These are phyloP conservation scores for Heliopora coerulea DNA, from an alignment of 92 coral and sea anemone genomes.

Conservation along the genomic window DNA sequence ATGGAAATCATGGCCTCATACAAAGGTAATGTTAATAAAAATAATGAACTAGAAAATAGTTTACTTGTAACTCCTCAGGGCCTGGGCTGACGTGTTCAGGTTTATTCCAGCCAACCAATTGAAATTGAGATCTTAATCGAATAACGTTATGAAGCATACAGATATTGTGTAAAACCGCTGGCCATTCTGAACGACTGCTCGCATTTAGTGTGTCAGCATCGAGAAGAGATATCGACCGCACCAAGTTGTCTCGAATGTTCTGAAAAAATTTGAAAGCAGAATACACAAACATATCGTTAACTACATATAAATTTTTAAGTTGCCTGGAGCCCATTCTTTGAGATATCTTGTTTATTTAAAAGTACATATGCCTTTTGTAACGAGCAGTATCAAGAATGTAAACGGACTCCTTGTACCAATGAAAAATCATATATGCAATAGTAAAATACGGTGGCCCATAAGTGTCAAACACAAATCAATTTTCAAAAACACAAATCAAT, in stretches of 20 bases:
- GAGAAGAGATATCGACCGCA: conserved; percentile 85
- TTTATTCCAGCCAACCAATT: conserved; percentile 82
- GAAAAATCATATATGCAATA: no score
- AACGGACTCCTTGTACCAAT: no score
- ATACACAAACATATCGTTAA: neutral
- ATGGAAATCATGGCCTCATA: no score
- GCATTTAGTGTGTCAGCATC: conserved; percentile 74
- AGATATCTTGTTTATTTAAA: no score
- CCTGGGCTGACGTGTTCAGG: conserved; percentile 74
- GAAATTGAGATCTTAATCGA: conserved; percentile 71
- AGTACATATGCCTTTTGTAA: no score
- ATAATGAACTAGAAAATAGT: no score
- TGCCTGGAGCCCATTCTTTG: no score
- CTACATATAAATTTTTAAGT: neutral
- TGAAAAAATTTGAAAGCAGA: conserved; percentile 50
- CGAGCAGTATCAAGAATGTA: no score
- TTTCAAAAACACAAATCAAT: no score
- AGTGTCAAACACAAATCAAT: no score
- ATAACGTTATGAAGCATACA: conserved; percentile 90
- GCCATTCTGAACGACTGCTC: conserved; percentile 91
- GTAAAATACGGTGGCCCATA: no score
- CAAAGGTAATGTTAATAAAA: no score
- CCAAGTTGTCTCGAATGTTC: conserved; percentile 90
- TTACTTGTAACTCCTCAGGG: conserved; percentile 85
- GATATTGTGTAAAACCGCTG: conserved; percentile 86